These are phyloP conservation scores for Euclidia mi DNA, from an alignment of 2,888 invertebrate species.

Conservation along the genomic window DNA sequence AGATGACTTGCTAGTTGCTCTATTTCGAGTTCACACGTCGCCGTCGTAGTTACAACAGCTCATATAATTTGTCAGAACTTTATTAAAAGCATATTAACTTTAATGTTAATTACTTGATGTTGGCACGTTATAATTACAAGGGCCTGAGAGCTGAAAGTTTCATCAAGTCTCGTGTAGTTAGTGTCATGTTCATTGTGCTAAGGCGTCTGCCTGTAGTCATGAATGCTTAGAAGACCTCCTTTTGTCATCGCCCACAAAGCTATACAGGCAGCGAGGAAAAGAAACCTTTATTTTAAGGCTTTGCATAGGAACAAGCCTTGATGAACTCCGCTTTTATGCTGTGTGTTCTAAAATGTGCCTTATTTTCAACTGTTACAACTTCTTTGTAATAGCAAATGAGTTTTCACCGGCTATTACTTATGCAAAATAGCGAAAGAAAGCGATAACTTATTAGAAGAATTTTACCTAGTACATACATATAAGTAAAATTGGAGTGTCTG, in stretches of 20 bases:
- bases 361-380: slow-evolving; percentile 1
- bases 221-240: slow-evolving; percentile 72
- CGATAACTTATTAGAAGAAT: too few species aligned
- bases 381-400: too few species aligned
- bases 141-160: slow-evolving; percentile 65
- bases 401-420: too few species aligned
- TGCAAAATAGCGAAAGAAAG: too few species aligned
- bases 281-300: slow-evolving; percentile 65
- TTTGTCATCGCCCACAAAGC: slow-evolving; percentile 70
- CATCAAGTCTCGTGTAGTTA: slow-evolving; percentile 73
- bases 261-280: slow-evolving; percentile 59
- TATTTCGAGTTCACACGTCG: slow-evolving; percentile 21
- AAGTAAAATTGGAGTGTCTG: too few species aligned
- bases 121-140: slow-evolving; percentile 50
- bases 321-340: slow-evolving; percentile 57
- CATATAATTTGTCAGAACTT: slow-evolving; percentile 33
- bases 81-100: slow-evolving; percentile 33
- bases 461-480: too few species aligned
- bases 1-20: slow-evolving; percentile 23
- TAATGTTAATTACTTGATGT: slow-evolving; percentile 43
- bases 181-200: slow-evolving; percentile 71
- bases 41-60: slow-evolving; percentile 18
- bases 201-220: slow-evolving; percentile 68
- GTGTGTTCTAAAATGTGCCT: slow-evolving; percentile 33
- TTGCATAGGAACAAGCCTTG: slow-evolving; percentile 52